Evolutionary conservation across 1,140 invertebrate species (phyloP), one percentile per base, ranked within the genome.

Genomic region (Thrips palmi): DNA sequence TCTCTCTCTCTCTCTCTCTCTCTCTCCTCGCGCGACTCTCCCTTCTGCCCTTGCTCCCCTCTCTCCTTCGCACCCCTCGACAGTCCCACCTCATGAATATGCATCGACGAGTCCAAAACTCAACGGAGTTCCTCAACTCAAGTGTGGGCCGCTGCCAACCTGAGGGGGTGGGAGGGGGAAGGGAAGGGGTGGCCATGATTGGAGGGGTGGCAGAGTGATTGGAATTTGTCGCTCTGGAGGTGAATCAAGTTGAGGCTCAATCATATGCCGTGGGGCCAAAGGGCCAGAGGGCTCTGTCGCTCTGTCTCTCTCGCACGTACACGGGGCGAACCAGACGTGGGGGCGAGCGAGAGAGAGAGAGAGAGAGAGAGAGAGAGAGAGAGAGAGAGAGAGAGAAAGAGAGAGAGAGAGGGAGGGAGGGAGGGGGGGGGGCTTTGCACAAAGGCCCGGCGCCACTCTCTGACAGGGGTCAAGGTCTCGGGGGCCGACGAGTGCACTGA

Each of bases 361-460:
- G 36, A 32, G 18, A 32, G 30, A 32, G 37, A 19, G 37, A 30
- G 20, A 32, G 37, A 39, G 37, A 32, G 30, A 32, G 25, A 32
- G 27, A 39, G 29, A 22, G 22, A 15, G 27, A 24, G 38, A 22
- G 27, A 32, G 22, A 22, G 38, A 27, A 12, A 24, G 31, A 24
- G 27, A 39, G 29, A 2, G 23, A 32, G 22, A 39, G 29, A 32
- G 31, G 20, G 31, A 22, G 29, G 15, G 38, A 32, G 23, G 24
- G 29, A 39, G 29, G 31, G 25, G 23, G 29, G 6, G 23, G 22
- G 23, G n/a, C n/a, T n/a, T n/a, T n/a, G n/a, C n/a, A n/a, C n/a
- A n/a, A n/a, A n/a, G n/a, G n/a, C n/a, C n/a, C n/a, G n/a, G n/a
- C n/a, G n/a, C n/a, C n/a, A n/a, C n/a, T n/a, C n/a, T n/a, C n/a